Conservation (phyloP, 1,140 invertebrate genomes). For the Mizuhopecten yessoensis region DNA sequence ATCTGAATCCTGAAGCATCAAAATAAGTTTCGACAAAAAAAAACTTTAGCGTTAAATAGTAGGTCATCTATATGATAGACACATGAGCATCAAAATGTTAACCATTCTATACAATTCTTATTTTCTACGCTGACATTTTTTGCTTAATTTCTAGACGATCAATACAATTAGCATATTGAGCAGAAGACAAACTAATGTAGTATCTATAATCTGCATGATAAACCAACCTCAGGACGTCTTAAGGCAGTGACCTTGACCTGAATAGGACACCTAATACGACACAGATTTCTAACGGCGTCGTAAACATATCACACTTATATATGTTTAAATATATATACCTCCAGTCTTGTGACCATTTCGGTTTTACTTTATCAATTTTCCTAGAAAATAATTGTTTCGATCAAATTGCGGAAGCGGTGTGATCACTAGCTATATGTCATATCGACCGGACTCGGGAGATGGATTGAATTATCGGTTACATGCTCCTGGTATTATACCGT, state of each 20-base stretch:
- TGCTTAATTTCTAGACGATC: too few relatives aligned
- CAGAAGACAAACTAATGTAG: too few relatives aligned
- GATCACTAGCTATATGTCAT: background rate
- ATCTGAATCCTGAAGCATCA: too few relatives aligned
- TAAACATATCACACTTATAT: background rate
- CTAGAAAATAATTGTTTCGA: background rate
- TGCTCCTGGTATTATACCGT: constrained; percentile 18
- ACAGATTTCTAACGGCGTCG: background rate
- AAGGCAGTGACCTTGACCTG: too few relatives aligned
- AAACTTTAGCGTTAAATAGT: too few relatives aligned
- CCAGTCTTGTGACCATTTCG: background rate
- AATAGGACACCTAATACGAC: too few relatives aligned
- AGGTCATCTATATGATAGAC: too few relatives aligned
- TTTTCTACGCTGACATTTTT: too few relatives aligned
- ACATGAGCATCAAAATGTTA: too few relatives aligned
- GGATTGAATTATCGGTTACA: constrained; percentile 39
- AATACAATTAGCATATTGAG: too few relatives aligned
- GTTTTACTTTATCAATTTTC: constrained; percentile 19
- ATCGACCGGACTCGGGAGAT: constrained; percentile 27
- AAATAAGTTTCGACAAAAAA: too few relatives aligned
- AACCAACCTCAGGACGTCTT: background rate
- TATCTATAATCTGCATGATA: background rate
- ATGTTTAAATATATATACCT: background rate
- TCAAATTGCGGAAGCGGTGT: background rate
- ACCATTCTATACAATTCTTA: too few relatives aligned